These are phyloP conservation scores for Philopedon plagiatum DNA, from an alignment of 2,888 invertebrate species.

Conservation along the genomic window DNA sequence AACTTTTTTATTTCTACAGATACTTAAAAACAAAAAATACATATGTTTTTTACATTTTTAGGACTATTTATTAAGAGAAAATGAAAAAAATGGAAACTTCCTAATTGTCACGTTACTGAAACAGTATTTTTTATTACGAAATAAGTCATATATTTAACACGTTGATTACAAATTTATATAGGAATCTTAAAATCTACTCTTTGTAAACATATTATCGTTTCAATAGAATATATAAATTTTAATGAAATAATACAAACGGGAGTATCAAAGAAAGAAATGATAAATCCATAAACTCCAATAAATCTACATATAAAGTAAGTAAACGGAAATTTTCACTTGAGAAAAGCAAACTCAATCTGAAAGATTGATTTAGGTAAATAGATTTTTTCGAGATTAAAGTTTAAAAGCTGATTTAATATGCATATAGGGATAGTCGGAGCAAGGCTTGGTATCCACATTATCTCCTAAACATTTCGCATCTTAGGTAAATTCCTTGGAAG, in stretches of 20 bases:
- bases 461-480: too few relatives aligned
- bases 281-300: conserved; percentile 32
- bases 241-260: conserved; percentile 16
- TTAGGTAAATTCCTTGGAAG: too few relatives aligned
- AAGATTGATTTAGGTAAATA: conserved; percentile 31
- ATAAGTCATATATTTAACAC: too few relatives aligned
- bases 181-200: not conserved
- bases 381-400: conserved; percentile 11
- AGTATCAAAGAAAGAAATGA: conserved; percentile 22
- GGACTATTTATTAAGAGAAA: too few relatives aligned
- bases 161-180: not conserved
- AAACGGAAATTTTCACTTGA: conserved; percentile 36
- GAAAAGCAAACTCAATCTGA: conserved; percentile 35
- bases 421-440: too few relatives aligned
- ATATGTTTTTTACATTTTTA: too few relatives aligned
- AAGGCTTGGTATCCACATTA: too few relatives aligned
- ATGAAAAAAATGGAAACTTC: too few relatives aligned
- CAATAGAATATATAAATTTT: conserved; percentile 27
- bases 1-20: too few relatives aligned
- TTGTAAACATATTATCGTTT: not conserved
- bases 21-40: too few relatives aligned
- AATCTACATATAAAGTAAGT: conserved; percentile 35
- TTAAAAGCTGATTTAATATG: not conserved
- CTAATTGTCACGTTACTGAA: too few relatives aligned
- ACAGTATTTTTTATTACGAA: too few relatives aligned